Conservation (phyloP, 2,888 invertebrate species). For the Nycteola revayana region DNA sequence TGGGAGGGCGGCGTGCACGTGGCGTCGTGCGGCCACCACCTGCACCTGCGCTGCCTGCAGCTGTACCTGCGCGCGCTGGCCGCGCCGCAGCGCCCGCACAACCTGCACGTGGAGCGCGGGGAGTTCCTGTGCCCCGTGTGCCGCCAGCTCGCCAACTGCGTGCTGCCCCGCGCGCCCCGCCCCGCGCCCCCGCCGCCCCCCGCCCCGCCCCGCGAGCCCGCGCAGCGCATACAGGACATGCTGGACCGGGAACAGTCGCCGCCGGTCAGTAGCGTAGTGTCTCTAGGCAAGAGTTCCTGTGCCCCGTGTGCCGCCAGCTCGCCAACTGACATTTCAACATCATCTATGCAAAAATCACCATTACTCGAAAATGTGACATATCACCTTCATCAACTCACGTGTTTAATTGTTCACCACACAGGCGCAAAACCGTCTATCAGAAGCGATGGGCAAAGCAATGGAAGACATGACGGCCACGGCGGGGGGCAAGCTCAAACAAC, state of each 20-base stretch:
- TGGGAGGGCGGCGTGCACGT: constrained; percentile 97
- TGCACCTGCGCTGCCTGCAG: constrained; percentile 96
- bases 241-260: constrained; percentile 86
- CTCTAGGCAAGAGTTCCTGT: constrained; percentile 98
- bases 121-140: constrained; percentile 98
- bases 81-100: constrained; percentile 88
- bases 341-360: too few relatives aligned
- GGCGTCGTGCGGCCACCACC: constrained; percentile 97
- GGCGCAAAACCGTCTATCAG: constrained; percentile 88
- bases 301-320: constrained; percentile 95
- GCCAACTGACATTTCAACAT: too few relatives aligned
- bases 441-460: constrained; percentile 96
- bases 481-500: constrained; percentile 89
- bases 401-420: constrained; percentile 40
- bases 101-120: constrained; percentile 85
- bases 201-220: constrained; percentile 55
- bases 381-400: too few relatives aligned
- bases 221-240: constrained; percentile 76
- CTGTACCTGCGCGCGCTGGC: constrained; percentile 94
- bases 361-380: too few relatives aligned
- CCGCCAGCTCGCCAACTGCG: constrained; percentile 88
- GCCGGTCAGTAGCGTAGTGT: constrained; percentile 82
- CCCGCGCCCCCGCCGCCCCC: constrained; percentile 79
- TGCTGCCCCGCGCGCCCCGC: constrained; percentile 89
- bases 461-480: constrained; percentile 96